Conservation (phyloP, 2,113 vertebrate species). For the Argyrosomus japonicus region DNA sequence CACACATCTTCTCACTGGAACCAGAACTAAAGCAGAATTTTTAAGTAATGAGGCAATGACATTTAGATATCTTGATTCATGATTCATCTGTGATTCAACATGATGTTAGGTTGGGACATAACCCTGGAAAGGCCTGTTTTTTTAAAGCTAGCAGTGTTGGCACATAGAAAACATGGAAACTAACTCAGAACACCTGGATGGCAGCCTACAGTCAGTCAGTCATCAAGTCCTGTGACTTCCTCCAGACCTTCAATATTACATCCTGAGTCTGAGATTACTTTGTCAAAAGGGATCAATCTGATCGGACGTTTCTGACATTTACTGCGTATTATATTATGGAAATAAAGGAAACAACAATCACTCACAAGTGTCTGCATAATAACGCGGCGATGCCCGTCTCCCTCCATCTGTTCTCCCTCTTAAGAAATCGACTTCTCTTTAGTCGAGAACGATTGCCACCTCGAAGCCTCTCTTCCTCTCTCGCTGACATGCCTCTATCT, state of each 20-base stretch:
- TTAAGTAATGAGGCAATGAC: background rate
- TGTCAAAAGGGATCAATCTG: too few species aligned
- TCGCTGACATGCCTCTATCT: constrained; percentile 34
- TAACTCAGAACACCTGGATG: background rate
- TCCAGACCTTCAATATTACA: too few species aligned
- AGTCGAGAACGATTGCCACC: constrained; percentile 12
- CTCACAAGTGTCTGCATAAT: background rate
- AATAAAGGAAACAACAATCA: background rate
- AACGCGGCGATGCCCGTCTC: background rate
- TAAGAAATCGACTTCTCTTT: constrained; percentile 17
- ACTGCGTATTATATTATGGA: too few species aligned
- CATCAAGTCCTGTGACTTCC: background rate
- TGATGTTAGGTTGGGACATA: background rate
- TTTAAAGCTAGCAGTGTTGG: constrained; percentile 1
- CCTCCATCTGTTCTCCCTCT: constrained; percentile 29
- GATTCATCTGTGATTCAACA: constrained; percentile 8
- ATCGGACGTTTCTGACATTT: background rate
- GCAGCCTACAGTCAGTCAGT: background rate
- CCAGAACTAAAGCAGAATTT: background rate
- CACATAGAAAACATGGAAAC: background rate
- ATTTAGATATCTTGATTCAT: constrained; percentile 2
- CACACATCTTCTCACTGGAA: too few species aligned
- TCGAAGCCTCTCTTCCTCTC: constrained; percentile 29
- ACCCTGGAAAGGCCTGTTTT: constrained; percentile 2
- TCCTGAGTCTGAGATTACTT: too few species aligned